Evolutionary conservation across 2,797 vertebrate genomes (phyloP).

Genomic region (Danio albolineatus): DNA sequence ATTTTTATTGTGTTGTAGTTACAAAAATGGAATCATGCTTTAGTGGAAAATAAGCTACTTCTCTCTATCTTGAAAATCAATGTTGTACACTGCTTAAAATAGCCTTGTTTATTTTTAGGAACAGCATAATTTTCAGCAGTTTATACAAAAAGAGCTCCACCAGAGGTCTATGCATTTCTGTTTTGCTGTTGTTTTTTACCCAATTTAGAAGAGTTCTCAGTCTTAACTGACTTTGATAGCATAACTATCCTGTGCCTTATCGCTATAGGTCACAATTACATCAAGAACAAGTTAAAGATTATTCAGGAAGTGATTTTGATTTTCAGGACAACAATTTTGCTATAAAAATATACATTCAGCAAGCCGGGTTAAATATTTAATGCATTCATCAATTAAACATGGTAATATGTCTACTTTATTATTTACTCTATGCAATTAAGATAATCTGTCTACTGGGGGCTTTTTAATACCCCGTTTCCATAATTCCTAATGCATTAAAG

Average conservation of each 20-base stretch:
- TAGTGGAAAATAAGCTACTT: background rate
- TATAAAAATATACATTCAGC: background rate
- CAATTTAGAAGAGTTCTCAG: background rate
- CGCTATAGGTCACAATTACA: background rate
- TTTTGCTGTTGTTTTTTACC: background rate
- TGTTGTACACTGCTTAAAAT: background rate
- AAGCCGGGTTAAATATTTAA: background rate
- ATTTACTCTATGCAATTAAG: background rate
- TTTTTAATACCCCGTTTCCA: background rate
- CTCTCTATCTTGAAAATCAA: background rate
- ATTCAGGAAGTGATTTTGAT: too few relatives aligned
- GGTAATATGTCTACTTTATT: background rate
- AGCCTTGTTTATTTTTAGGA: background rate
- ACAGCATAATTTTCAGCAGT: background rate
- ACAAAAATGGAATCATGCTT: background rate
- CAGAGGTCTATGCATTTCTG: background rate
- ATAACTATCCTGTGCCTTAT: background rate
- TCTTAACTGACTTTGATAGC: background rate
- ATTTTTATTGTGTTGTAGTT: constrained; percentile 6
- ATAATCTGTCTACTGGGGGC: background rate
- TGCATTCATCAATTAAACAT: background rate
- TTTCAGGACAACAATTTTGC: background rate
- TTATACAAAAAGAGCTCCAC: background rate
- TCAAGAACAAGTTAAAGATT: too few relatives aligned
- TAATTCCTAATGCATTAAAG: background rate